Base-by-base conservation (phyloP, 1,140 invertebrate genomes). In the Belonocnema kinseyi region DNA sequence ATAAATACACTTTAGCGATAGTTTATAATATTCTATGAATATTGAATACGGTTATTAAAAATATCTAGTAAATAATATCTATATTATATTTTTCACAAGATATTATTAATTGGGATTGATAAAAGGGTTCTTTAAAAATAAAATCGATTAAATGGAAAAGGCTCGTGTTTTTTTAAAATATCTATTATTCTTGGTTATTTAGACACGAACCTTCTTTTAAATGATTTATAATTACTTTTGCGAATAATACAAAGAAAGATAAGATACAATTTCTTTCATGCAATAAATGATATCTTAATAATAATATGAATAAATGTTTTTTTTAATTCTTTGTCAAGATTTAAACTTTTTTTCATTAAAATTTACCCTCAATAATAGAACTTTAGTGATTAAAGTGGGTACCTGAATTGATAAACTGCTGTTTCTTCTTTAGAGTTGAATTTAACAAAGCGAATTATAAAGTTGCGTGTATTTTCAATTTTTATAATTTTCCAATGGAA, bases 161-260 rank as follows among this genome's bases (percentile, higher is more conserved):
- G 56, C 40, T 61, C 21, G 58, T 61, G 58, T 61, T 61, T 61
- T 61, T 61, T 33, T 33, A 33, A n/a, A 61, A 61, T 61, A 61
- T 61, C 19, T 61, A 21, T 16, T 33, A 26, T 61, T 61, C 21
- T 61, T 61, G 58, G 58, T 61, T 61, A 61, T 61, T 21, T 33
- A 26, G 13, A 61, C 58, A 61, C 58, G 21, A 61, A 58, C 56
- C 19, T 1, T 61, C 19, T 26, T 5, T 13, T 46, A 46, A 46
- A 46, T 11, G 0, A 46, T 46, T 46, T 8, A 8, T 46, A 40
- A 6, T 40, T 40, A 7, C 8, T 3, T 40, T 40, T 40, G 5
- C 5, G 8, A 40, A 40, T 40, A 40, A 40, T 7, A 10, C 40
- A 40, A 10, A 5, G 7, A 46, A 46, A 46, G 40, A 46, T 46